These are phyloP conservation scores for Solea senegalensis DNA, from an alignment of 2,113 vertebrate genomes.

Conservation along the genomic window DNA sequence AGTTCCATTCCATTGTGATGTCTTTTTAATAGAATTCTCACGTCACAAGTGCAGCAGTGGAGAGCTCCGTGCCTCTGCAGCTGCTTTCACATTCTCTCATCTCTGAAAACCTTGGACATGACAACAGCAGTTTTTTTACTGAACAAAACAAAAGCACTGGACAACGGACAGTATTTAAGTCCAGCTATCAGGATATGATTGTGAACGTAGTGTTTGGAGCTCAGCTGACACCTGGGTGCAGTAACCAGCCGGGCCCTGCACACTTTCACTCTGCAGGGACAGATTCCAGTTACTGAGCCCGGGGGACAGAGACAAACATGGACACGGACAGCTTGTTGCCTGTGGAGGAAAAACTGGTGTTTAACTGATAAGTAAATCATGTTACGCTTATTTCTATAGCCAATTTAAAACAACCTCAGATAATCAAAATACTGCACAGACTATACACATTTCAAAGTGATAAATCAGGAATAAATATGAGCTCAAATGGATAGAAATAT, in stretches of 20 bases:
- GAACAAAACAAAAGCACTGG: not conserved
- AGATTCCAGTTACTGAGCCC: constrained; percentile 83
- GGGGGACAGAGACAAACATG: constrained; percentile 47
- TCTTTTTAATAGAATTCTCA: not conserved
- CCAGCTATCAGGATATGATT: constrained; percentile 8
- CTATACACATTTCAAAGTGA: no score
- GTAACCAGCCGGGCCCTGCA: constrained; percentile 79
- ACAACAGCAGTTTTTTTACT: not conserved
- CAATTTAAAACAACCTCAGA: no score
- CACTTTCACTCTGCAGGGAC: constrained; percentile 74
- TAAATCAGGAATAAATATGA: no score
- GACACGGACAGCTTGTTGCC: not conserved
- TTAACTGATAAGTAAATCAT: not conserved
- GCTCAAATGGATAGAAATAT: no score
- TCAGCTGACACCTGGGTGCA: constrained; percentile 66
- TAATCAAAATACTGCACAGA: no score
- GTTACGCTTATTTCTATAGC: no score
- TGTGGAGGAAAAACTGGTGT: not conserved
- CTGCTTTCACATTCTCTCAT: not conserved
- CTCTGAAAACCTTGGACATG: not conserved
- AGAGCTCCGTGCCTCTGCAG: not conserved
- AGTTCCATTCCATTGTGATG: no score
- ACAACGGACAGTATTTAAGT: not conserved
- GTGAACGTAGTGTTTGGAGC: constrained; percentile 18
- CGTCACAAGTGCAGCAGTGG: not conserved